These are phyloP conservation scores for Silurus lanzhouensis DNA, from an alignment of 2,797 vertebrate species.

Conservation along the genomic window DNA sequence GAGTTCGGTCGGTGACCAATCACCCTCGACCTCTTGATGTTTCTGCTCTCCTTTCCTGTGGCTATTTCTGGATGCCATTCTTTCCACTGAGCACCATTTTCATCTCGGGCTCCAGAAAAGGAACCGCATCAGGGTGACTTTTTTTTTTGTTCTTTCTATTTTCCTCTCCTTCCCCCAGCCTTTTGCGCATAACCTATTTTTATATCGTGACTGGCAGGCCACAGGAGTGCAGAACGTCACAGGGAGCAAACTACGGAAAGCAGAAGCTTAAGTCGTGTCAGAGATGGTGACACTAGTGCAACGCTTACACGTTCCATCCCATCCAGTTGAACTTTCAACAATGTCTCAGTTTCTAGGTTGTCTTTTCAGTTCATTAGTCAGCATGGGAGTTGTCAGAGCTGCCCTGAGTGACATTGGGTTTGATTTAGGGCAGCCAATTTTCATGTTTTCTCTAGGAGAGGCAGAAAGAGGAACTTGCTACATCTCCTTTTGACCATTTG, in stretches of 20 bases:
- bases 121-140: slow-evolving; percentile 14
- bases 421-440: slow-evolving; percentile 36
- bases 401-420: not conserved
- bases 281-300: not conserved
- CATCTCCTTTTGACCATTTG: slow-evolving; percentile 5
- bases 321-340: not conserved
- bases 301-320: not conserved
- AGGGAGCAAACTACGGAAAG: not conserved
- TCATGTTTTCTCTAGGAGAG: not conserved
- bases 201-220: slow-evolving; percentile 3
- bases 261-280: not conserved
- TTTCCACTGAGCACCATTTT: slow-evolving; percentile 50
- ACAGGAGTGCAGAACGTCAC: not conserved
- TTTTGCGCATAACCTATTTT: slow-evolving; percentile 34
- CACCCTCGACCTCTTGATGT: slow-evolving; percentile 18
- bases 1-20: slow-evolving; percentile 31
- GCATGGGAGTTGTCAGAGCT: not conserved
- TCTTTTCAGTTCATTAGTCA: slow-evolving; percentile 30
- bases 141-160: not conserved
- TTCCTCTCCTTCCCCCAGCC: no score
- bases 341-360: not conserved
- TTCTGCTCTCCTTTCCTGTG: slow-evolving; percentile 43
- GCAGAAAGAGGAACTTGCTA: not conserved
- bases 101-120: slow-evolving; percentile 44
- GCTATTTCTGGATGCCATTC: slow-evolving; percentile 50